Conservation (phyloP, 2,888 invertebrate species). For the Amiota mariae region DNA sequence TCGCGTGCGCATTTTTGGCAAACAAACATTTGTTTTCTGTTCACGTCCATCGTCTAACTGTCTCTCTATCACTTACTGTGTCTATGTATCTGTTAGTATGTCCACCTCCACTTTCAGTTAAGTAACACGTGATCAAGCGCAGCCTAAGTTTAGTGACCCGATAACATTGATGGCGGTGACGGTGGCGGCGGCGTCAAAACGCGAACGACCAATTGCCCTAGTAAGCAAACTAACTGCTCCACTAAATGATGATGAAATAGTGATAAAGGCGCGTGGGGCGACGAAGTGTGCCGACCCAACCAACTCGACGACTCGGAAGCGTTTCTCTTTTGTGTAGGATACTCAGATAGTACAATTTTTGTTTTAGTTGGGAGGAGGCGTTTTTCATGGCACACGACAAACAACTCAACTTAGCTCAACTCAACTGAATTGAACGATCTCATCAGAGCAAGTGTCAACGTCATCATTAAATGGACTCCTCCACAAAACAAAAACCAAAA, state of each 20-base stretch:
- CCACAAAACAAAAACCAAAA: slow-evolving; percentile 3
- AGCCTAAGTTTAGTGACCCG: slow-evolving; percentile 12
- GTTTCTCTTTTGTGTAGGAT: slow-evolving; percentile 13
- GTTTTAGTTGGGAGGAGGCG: neutral
- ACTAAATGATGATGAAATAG: neutral
- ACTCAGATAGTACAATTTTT: slow-evolving; percentile 1
- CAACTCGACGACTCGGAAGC: neutral
- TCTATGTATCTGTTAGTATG: neutral
- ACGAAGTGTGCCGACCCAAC: no score
- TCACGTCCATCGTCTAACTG: neutral
- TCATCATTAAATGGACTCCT: slow-evolving; percentile 26
- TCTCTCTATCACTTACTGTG: no score
- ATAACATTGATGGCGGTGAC: neutral
- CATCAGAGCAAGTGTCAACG: slow-evolving; percentile 31
- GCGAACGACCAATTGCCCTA: slow-evolving; percentile 22
- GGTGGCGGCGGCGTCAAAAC: neutral
- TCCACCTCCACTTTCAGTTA: slow-evolving; percentile 6
- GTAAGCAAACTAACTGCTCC: neutral
- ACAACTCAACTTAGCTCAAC: slow-evolving; percentile 37
- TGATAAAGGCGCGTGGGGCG: no score
- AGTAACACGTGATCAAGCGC: neutral
- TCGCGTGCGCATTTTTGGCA: neutral
- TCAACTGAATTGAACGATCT: slow-evolving; percentile 46
- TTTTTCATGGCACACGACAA: slow-evolving; percentile 1
- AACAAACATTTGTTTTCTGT: neutral